Conservation (phyloP, 92 coral and sea anemone genomes). For the Siderastrea siderea region DNA sequence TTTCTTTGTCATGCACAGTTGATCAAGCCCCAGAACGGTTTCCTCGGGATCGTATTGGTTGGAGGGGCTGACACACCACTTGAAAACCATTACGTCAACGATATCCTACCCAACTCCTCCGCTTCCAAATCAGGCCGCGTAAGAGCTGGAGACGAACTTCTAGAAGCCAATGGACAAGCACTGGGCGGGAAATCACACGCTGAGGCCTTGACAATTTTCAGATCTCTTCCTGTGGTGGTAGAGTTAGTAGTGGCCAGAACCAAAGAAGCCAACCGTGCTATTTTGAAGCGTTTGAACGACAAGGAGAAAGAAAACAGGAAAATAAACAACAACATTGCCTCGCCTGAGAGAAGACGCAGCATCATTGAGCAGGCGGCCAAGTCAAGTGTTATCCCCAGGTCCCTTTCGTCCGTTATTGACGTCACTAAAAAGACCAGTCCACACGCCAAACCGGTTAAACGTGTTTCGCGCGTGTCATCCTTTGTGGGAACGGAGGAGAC, state of each 20-base stretch:
- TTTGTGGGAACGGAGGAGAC: constrained; percentile 56
- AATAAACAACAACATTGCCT: constrained; percentile 63
- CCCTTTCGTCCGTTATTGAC: constrained; percentile 61
- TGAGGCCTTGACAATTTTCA: constrained; percentile 65
- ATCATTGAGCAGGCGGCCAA: constrained; percentile 62
- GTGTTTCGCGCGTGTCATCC: constrained; percentile 73
- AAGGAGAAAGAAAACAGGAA: constrained; percentile 13
- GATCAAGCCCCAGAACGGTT: constrained; percentile 79
- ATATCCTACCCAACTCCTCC: constrained; percentile 81
- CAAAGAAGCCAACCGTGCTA: constrained; percentile 64
- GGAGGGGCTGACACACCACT: constrained; percentile 88
- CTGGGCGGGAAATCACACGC: constrained; percentile 74
- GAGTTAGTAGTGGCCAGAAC: constrained; percentile 66
- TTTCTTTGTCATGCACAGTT: constrained; percentile 50
- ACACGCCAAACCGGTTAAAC: constrained; percentile 59
- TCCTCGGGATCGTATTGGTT: constrained; percentile 76
- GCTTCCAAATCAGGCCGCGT: constrained; percentile 83
- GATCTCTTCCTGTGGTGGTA: constrained; percentile 78
- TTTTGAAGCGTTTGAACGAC: constrained; percentile 31
- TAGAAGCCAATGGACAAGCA: constrained; percentile 77
- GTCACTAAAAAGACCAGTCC: constrained; percentile 57
- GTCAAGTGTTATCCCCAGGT: constrained; percentile 55
- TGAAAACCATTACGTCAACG: constrained; percentile 76
- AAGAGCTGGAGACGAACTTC: constrained; percentile 81
- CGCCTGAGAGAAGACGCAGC: constrained; percentile 67